Conservation (phyloP, 2,113 vertebrate species). For the Malurus alboscapulatus region DNA sequence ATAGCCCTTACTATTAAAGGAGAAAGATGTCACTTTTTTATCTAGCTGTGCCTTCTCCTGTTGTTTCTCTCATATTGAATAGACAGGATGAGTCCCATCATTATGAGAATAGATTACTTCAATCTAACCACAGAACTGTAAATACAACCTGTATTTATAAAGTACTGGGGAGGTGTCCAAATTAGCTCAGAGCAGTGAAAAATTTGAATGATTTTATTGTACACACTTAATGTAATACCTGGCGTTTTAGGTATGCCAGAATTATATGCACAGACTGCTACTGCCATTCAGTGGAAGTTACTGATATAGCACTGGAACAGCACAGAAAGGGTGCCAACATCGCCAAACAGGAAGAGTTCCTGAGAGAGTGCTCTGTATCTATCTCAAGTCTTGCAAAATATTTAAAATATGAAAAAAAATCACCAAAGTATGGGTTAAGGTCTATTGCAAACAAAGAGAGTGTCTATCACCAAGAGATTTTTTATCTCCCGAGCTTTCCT, state of each 20-base stretch:
- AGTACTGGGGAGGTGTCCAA: background rate
- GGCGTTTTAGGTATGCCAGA: background rate
- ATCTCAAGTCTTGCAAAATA: background rate
- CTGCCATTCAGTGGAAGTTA: constrained; percentile 52
- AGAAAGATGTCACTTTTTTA: background rate
- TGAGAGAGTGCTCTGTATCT: background rate
- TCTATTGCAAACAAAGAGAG: background rate
- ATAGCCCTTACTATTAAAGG: background rate
- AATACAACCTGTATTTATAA: background rate
- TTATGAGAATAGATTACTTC: background rate
- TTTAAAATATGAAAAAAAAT: background rate
- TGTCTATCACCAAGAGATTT: background rate
- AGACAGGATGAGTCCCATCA: background rate
- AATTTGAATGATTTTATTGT: background rate
- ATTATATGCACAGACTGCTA: background rate
- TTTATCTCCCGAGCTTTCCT: background rate
- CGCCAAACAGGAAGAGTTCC: background rate
- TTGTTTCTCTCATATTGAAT: background rate
- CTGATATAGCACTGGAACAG: background rate
- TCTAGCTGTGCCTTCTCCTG: background rate
- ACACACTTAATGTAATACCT: background rate
- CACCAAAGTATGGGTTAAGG: fast-evolving
- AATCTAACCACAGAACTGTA: background rate
- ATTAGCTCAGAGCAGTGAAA: background rate
- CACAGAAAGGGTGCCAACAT: background rate